phyloP scores from a whole-genome alignment of 2,888 invertebrate species.

The Anoplius nigerrimus region DNA sequence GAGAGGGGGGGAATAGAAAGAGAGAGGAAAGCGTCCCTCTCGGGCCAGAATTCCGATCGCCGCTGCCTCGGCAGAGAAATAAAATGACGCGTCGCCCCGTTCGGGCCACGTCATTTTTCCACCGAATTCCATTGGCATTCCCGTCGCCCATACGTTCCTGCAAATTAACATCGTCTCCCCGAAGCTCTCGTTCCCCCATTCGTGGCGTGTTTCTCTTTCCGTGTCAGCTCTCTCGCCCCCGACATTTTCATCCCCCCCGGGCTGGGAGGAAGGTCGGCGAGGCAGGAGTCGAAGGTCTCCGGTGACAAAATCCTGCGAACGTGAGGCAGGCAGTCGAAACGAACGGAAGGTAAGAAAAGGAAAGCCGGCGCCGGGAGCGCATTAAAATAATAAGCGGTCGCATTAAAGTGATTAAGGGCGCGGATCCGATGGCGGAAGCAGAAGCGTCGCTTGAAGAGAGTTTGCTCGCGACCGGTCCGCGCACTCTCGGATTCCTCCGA shows the following conservation, averaged over 20 bases:
- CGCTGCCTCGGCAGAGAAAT: background rate
- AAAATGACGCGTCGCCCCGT: background rate
- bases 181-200: background rate
- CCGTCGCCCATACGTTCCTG: background rate
- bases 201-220: background rate
- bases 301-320: too few relatives aligned
- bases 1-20: too few relatives aligned
- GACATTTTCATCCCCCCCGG: background rate
- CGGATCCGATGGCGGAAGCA: constrained; percentile 50
- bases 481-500: too few relatives aligned
- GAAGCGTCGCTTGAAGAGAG: constrained; percentile 46
- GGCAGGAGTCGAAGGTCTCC: too few relatives aligned
- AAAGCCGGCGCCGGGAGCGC: constrained; percentile 28
- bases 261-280: too few relatives aligned
- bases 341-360: too few relatives aligned
- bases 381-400: constrained; percentile 59
- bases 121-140: constrained; percentile 1
- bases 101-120: background rate
- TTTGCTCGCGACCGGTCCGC: background rate
- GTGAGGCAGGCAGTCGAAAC: too few relatives aligned
- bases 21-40: too few relatives aligned
- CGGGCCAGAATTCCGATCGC: too few relatives aligned
- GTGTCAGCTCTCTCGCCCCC: background rate
- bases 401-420: constrained; percentile 58
- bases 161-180: constrained; percentile 11